Conservation (phyloP, 1,140 invertebrate species). For the Eumeta japonica region DNA sequence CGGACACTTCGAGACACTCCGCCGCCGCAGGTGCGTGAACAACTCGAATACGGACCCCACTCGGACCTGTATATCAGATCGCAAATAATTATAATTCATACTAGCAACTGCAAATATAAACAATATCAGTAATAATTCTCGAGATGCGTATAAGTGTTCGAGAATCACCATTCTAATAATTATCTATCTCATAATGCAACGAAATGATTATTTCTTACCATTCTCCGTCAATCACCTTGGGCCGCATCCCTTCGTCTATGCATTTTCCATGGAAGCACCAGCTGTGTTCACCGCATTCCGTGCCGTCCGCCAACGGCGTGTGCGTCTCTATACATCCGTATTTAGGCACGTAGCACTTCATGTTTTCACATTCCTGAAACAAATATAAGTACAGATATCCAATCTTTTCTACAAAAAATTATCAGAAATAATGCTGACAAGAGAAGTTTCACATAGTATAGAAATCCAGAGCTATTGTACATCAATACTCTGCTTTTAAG, state of each 20-base stretch:
- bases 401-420: too few relatives aligned
- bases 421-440: too few relatives aligned
- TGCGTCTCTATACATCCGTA: conserved; percentile 32
- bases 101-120: too few relatives aligned
- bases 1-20: conserved; percentile 50
- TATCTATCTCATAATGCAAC: too few relatives aligned
- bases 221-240: conserved; percentile 40
- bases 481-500: too few relatives aligned
- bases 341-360: not conserved
- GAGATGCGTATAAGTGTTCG: too few relatives aligned
- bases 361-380: not conserved
- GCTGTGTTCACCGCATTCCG: conserved; percentile 59
- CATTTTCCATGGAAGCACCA: conserved; percentile 64
- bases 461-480: too few relatives aligned
- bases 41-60: conserved; percentile 59
- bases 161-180: too few relatives aligned
- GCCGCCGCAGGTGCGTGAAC: conserved; percentile 61
- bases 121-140: too few relatives aligned
- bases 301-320: conserved; percentile 63
- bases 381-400: not conserved
- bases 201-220: not conserved
- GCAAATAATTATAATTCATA: conserved; percentile 8
- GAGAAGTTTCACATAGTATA: too few relatives aligned
- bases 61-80: conserved; percentile 60
- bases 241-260: conserved; percentile 57